Conservation (phyloP, 2,113 vertebrate species). For the Nibea albiflora region DNA sequence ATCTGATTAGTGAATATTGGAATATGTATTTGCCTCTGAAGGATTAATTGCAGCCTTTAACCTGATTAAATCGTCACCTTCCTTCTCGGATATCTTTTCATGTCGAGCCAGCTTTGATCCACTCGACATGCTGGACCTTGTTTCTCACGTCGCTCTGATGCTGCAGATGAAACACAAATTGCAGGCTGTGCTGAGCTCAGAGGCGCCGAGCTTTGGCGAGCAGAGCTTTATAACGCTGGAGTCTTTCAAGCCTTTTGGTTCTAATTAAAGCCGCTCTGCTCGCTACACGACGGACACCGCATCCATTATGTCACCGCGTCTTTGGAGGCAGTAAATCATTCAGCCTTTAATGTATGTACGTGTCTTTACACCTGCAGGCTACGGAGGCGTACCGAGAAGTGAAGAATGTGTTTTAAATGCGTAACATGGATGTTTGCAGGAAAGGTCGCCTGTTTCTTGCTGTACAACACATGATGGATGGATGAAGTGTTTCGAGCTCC, state of each 20-base stretch:
- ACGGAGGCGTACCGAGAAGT: background rate
- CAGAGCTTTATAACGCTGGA: slow-evolving; percentile 69
- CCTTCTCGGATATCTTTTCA: slow-evolving; percentile 29
- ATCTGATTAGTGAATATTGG: no score
- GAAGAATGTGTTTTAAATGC: background rate
- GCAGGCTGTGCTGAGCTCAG: slow-evolving; percentile 67
- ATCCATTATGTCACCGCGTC: slow-evolving; percentile 36
- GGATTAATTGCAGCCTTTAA: slow-evolving; percentile 3
- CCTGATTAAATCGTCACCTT: slow-evolving; percentile 32
- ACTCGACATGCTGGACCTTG: slow-evolving; percentile 56
- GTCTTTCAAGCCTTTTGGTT: slow-evolving; percentile 73
- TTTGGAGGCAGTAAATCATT: slow-evolving; percentile 46
- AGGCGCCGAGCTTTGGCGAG: slow-evolving; percentile 70
- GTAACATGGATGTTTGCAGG: background rate
- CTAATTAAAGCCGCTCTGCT: slow-evolving; percentile 69
- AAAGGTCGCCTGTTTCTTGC: background rate
- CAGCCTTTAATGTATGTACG: slow-evolving; percentile 21
- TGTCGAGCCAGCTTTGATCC: slow-evolving; percentile 40
- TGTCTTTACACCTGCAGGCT: background rate
- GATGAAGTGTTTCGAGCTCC: slow-evolving; percentile 40
- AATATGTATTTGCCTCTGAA: background rate
- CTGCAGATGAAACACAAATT: slow-evolving; percentile 78
- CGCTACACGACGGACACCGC: slow-evolving; percentile 46
- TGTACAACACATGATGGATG: background rate
- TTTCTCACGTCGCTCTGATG: slow-evolving; percentile 68